Percentiles rank a stretch among this genome's conserved stretches.
Conservation (phyloP, 2,888 invertebrate genomes). For the Mesorhabditis belari region DNA sequence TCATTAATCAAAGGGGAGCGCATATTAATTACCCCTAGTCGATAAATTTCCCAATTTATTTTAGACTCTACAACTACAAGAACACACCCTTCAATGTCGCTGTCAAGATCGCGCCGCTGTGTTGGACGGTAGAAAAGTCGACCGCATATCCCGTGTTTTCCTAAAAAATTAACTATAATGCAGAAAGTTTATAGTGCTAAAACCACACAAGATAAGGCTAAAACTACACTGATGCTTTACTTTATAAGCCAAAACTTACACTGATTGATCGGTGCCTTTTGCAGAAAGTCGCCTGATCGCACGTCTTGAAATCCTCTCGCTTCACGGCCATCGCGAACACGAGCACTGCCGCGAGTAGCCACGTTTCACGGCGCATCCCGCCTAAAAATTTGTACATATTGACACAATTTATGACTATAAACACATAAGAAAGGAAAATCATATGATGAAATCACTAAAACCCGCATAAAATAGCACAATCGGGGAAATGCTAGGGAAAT, state of each 20-base stretch:
- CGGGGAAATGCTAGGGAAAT: no score
- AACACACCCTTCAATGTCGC: background rate
- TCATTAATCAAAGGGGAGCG: no score
- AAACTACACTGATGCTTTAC: no score
- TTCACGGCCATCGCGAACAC: conserved; percentile 28
- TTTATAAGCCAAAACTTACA: conserved; percentile 11
- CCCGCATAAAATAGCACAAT: background rate
- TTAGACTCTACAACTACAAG: no score
- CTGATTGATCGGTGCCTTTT: conserved; percentile 33
- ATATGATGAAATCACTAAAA: background rate
- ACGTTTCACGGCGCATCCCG: background rate
- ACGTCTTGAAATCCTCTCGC: conserved; percentile 48
- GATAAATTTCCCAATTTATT: no score
- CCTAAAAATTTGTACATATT: background rate
- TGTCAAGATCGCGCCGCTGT: conserved; percentile 8
- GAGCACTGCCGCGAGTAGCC: background rate
- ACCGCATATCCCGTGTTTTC: conserved; percentile 37
- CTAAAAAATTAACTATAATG: conserved; percentile 8
- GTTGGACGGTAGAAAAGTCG: conserved; percentile 14
- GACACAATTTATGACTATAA: no score
- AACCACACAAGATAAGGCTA: no score
- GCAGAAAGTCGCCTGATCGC: conserved; percentile 50
- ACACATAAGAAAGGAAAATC: background rate
- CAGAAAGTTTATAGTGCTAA: background rate
- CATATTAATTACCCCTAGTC: no score